Evolutionary conservation across 1,140 invertebrate genomes (phyloP).

Genomic region (Laodelphax striatellus): DNA sequence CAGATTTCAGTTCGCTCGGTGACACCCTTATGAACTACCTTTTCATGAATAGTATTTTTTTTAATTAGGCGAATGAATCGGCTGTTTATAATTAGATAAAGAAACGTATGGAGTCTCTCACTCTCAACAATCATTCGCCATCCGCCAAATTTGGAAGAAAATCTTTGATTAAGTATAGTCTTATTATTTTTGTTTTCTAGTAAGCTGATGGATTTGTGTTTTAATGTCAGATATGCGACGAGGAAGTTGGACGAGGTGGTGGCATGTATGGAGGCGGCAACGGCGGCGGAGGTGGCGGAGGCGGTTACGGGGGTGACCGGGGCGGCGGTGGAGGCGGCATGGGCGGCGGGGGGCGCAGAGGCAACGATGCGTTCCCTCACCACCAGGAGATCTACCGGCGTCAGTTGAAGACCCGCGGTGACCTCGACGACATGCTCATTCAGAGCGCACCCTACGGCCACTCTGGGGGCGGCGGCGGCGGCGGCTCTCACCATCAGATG

Average conservation of each 20-base stretch:
- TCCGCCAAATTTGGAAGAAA: not conserved
- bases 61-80: slow-evolving; percentile 9
- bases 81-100: no score
- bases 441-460: not conserved
- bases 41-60: no score
- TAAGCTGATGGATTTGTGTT: not conserved
- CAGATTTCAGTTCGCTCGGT: no score
- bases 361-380: not conserved
- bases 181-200: no score
- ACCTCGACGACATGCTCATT: slow-evolving; percentile 41
- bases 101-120: no score
- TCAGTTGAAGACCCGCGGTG: slow-evolving; percentile 40
- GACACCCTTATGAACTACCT: no score
- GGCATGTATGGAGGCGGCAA: not conserved
- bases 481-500: not conserved
- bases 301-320: not conserved
- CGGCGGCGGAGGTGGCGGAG: no score
- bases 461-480: not conserved
- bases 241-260: slow-evolving; percentile 3
- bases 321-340: slow-evolving; percentile 30
- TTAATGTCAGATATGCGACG: slow-evolving; percentile 8
- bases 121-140: no score
- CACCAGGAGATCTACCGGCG: slow-evolving; percentile 35
- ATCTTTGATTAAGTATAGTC: not conserved
- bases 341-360: slow-evolving; percentile 32